phyloP scores from a whole-genome alignment of 2,888 invertebrate species.

The Diogma glabrata region DNA sequence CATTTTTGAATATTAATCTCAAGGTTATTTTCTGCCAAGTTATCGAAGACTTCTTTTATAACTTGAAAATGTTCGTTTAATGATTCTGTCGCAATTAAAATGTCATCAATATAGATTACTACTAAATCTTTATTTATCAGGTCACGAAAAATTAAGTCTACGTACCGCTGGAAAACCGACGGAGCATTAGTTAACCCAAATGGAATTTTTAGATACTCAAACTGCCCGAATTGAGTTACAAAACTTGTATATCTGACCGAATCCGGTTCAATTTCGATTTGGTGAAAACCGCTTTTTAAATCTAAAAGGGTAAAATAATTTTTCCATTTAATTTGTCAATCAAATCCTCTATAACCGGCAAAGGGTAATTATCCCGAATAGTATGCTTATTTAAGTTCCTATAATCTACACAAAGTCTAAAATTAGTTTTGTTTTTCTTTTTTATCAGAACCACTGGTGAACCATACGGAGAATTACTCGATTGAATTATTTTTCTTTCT shows the following conservation, averaged over 20 bases:
- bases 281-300: conserved; percentile 20
- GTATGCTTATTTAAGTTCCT: conserved; percentile 17
- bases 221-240: conserved; percentile 22
- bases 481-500: too few relatives aligned
- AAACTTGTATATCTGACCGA: conserved; percentile 20
- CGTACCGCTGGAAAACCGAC: conserved; percentile 20
- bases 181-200: conserved; percentile 23
- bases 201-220: conserved; percentile 21
- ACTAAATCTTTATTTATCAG: conserved; percentile 17
- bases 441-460: too few relatives aligned
- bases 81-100: conserved; percentile 18
- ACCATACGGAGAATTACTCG: too few relatives aligned
- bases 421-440: too few relatives aligned
- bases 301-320: conserved; percentile 19
- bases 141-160: too few relatives aligned
- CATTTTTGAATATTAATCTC: too few relatives aligned
- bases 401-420: conserved; percentile 19
- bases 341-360: conserved; percentile 19
- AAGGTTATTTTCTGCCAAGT: too few relatives aligned
- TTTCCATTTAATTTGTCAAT: conserved; percentile 17
- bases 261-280: conserved; percentile 17
- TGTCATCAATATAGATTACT: conserved; percentile 22
- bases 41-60: conserved; percentile 16
- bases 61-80: conserved; percentile 17
- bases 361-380: conserved; percentile 17